Conservation (phyloP, 2,888 invertebrate genomes). For the Trichogramma evanescens region DNA sequence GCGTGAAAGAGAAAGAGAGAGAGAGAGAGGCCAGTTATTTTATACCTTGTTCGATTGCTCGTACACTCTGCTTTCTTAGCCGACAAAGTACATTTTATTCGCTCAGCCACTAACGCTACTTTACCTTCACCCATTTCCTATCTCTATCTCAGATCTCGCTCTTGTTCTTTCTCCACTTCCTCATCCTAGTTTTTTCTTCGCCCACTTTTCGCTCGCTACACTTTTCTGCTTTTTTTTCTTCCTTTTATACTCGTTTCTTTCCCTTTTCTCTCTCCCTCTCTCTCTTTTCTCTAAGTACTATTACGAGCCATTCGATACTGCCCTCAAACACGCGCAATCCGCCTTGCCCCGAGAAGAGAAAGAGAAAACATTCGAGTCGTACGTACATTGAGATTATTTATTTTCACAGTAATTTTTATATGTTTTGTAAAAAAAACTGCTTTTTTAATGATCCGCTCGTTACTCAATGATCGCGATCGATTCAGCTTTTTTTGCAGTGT, state of each 20-base stretch:
- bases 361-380: too few relatives aligned
- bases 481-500: too few relatives aligned
- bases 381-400: too few relatives aligned
- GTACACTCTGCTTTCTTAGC: neutral
- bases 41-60: slow-evolving; percentile 14
- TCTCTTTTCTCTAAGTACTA: neutral
- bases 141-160: slow-evolving; percentile 6
- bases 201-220: neutral
- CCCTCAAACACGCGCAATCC: neutral
- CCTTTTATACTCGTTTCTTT: too few relatives aligned
- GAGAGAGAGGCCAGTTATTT: neutral
- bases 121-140: slow-evolving; percentile 21
- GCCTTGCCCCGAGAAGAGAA: too few relatives aligned
- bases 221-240: neutral
- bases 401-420: too few relatives aligned
- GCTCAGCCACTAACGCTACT: neutral
- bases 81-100: slow-evolving; percentile 21
- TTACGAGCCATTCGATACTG: slow-evolving; percentile 3
- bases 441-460: too few relatives aligned
- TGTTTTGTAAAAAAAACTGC: too few relatives aligned
- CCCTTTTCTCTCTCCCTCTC: slow-evolving; percentile 6
- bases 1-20: slow-evolving; percentile 1
- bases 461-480: too few relatives aligned
- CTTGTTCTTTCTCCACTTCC: too few relatives aligned
- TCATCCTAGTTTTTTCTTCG: neutral